Evolutionary conservation across 2,113 vertebrate genomes (phyloP), one percentile per base, ranked within the genome.

Genomic region (Lepisosteus osseus): DNA sequence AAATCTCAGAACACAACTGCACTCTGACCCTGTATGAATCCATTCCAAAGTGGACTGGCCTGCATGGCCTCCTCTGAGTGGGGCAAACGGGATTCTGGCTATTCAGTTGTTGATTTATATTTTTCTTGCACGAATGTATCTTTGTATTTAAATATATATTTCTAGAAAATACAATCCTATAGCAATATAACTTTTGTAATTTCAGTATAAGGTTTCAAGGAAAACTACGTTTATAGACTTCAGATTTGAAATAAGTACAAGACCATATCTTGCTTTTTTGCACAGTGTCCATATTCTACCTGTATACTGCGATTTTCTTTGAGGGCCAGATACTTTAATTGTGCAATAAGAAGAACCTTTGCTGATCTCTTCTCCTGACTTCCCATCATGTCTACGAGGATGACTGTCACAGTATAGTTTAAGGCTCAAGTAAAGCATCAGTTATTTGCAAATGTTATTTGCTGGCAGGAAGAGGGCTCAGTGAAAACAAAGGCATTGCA

Each of bases 181-280:
- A 70, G 44, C 56, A 7, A 55, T 55, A 72, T 71, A 12, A 76
- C 77, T 77, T 76, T 45, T 17, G 76, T 86, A 78, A 15, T 12
- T 3, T 84, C 68, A 77, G 81, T 87, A 82, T 87, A 72, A 82
- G 68, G 73, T 73, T 74, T 78, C 15, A 67, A 77, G 57, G 54
- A 68, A 63, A 72, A 73, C 72, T 72, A 13, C 14, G 73, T 73
- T 71, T 43, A 66, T 64, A 56, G 68, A 78, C 74, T 77, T 79
- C 68, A 76, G 76, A 78, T 81, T 82, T 81, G 69, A 80, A 80
- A 74, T 80, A 82, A 45, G 11, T 65, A 61, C 54, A 73, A 69
- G 41, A 62, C 45, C 75, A 65, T 84, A 74, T 61, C 69, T 74
- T 81, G 84, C 83, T 79, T 84, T 84, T 68, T 87, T 89, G 85